These are phyloP conservation scores for Pecten maximus DNA, from an alignment of 2,888 invertebrate species.

Conservation along the genomic window DNA sequence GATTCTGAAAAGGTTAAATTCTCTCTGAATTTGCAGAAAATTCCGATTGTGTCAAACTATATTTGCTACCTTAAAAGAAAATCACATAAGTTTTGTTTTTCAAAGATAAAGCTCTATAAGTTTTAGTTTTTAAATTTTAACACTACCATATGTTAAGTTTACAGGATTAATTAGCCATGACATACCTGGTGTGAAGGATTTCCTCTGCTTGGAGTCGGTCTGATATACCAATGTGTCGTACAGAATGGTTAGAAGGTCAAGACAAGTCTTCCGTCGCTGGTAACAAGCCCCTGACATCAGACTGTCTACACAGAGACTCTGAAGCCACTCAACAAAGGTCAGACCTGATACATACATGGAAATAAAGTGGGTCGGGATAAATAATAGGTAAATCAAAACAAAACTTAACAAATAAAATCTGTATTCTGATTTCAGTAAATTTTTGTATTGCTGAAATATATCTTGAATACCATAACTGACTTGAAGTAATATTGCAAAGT, in stretches of 20 bases:
- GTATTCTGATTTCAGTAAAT: too few relatives aligned
- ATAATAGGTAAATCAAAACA: too few relatives aligned
- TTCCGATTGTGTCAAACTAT: too few relatives aligned
- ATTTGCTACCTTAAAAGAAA: too few relatives aligned
- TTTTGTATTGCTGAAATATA: too few relatives aligned
- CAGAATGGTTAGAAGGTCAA: conserved; percentile 72
- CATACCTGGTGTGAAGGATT: conserved; percentile 68
- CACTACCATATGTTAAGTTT: not conserved
- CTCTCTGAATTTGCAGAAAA: not conserved
- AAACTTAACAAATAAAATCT: too few relatives aligned
- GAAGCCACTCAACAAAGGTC: conserved; percentile 83
- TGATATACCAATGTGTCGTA: conserved; percentile 63
- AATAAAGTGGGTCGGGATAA: too few relatives aligned
- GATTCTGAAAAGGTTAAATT: conserved; percentile 63
- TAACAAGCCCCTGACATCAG: conserved; percentile 86
- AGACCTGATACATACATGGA: conserved; percentile 52
- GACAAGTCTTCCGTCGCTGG: conserved; percentile 85
- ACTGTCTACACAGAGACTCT: conserved; percentile 84
- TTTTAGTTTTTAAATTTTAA: not conserved
- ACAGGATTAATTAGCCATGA: not conserved
- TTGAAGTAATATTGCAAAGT: too few relatives aligned
- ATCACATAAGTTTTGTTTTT: not conserved
- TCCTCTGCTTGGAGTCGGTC: conserved; percentile 60
- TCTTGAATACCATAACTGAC: too few relatives aligned
- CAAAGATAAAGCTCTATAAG: not conserved